phyloP scores from a whole-genome alignment of 1,140 invertebrate species.

The Euschistus heros region DNA sequence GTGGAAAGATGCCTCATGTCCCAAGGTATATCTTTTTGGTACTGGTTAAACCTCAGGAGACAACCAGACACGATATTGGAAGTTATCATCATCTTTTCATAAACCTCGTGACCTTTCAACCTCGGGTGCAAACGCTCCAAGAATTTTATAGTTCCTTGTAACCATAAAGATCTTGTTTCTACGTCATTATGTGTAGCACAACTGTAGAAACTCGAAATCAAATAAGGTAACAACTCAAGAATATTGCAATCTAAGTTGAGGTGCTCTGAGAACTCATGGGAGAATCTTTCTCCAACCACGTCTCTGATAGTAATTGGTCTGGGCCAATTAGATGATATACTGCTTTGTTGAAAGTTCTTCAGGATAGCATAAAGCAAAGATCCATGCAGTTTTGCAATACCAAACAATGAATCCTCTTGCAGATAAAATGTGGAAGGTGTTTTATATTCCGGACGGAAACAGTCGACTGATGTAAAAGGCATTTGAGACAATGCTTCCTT shows the following conservation, averaged over 20 bases:
- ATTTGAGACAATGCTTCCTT: slow-evolving; percentile 3
- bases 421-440: slow-evolving; percentile 33
- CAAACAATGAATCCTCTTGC: slow-evolving; percentile 32
- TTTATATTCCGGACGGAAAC: slow-evolving; percentile 13
- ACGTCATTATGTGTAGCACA: slow-evolving; percentile 17
- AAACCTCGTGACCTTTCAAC: no score
- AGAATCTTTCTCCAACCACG: slow-evolving; percentile 4
- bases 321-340: neutral
- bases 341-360: neutral
- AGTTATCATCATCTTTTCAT: neutral
- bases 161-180: slow-evolving; percentile 14
- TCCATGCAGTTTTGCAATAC: slow-evolving; percentile 35
- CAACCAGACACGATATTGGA: neutral
- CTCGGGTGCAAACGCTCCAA: no score
- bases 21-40: slow-evolving; percentile 20
- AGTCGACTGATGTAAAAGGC: slow-evolving; percentile 8
- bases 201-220: slow-evolving; percentile 24
- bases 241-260: slow-evolving; percentile 12
- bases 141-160: no score
- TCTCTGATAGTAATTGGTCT: neutral
- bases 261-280: neutral
- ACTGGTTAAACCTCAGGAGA: neutral
- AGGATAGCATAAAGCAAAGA: slow-evolving; percentile 28
- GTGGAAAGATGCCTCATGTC: slow-evolving; percentile 21
- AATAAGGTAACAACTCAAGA: slow-evolving; percentile 18